phyloP scores from a whole-genome alignment of 2,888 invertebrate species.

The Caenorhabditis plicata region DNA sequence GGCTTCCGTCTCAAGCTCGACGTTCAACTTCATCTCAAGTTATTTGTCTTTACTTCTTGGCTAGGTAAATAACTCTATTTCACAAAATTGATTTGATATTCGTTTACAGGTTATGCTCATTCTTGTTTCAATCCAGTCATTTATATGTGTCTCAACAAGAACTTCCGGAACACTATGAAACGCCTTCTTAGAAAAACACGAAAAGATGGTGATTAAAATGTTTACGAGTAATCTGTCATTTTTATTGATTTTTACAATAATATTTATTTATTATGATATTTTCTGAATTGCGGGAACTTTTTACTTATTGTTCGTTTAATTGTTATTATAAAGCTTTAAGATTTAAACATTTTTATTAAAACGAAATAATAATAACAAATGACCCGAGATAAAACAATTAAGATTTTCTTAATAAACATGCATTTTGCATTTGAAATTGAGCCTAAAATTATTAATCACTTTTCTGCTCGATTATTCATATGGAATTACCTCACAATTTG shows the following conservation, averaged over 20 bases:
- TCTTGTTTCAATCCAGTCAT: constrained; percentile 57
- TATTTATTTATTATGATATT: background rate
- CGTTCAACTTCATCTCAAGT: constrained; percentile 21
- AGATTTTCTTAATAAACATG: constrained; percentile 23
- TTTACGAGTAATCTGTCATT: background rate
- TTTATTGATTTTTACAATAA: background rate
- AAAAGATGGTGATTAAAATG: constrained; percentile 14
- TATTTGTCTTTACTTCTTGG: constrained; percentile 44
- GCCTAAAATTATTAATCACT: background rate
- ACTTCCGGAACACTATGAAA: constrained; percentile 49
- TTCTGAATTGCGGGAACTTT: background rate
- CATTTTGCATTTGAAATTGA: constrained; percentile 21
- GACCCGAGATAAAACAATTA: background rate
- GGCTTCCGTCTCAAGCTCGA: constrained; percentile 33
- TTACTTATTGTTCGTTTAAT: background rate
- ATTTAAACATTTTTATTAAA: background rate
- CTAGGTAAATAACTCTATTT: constrained; percentile 16
- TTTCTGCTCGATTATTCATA: background rate
- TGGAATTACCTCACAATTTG: constrained; percentile 39
- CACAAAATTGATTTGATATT: background rate
- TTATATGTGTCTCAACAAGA: constrained; percentile 56
- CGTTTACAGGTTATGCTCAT: constrained; percentile 47
- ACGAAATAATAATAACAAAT: background rate
- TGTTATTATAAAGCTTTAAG: background rate
- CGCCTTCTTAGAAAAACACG: constrained; percentile 30